Evolutionary conservation across 2,797 vertebrate species (phyloP), one percentile per base, ranked within the genome.

Genomic region (Prunella strophiata): DNA sequence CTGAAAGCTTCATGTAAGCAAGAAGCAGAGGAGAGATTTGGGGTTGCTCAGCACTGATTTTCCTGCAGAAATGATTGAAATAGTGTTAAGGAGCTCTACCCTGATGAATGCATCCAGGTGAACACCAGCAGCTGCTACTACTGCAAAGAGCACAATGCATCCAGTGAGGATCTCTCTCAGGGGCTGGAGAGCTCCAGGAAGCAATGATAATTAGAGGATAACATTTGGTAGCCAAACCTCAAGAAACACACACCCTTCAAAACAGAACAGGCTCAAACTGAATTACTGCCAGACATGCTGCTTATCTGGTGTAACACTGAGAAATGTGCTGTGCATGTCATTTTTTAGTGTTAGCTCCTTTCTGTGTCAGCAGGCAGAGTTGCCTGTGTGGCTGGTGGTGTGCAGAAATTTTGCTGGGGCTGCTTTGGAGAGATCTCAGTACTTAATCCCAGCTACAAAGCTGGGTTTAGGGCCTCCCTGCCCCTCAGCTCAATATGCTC

Each of bases 141-240:
- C 57, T 91, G 73, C 34, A 20, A 72, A 48, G 61, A 79, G 57
- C 38, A 38, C 54, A 77, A 38, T 42, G 1, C 30, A 50, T 65
- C 36, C 40, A 70, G 82, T 8, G 38, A 93, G 29, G 42, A 32
- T 26, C 75, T 61, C 74, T 70, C 16, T 1, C 62, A 26, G 57
- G 87, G 67, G n/a, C 23, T 80, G 34, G 18, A 84, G 85, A 83
- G 18, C 3, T 21, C 76, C 12, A 63, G 70, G 80, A 91, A 91
- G 67, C 36, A 20, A 62, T 66, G 66, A 42, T 59, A 92, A 87
- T 79, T 51, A 91, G 71, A 81, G 52, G 54, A 58, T 52, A 93
- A n/a, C 42, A 88, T 47, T 94, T 70, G 89, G 70, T 85, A 83
- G 91, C 80, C 91, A 93, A 88, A 30, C 30, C 70, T 93, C 38